Base-by-base conservation (phyloP, 2,888 invertebrate genomes). In the Galeruca laticollis region DNA sequence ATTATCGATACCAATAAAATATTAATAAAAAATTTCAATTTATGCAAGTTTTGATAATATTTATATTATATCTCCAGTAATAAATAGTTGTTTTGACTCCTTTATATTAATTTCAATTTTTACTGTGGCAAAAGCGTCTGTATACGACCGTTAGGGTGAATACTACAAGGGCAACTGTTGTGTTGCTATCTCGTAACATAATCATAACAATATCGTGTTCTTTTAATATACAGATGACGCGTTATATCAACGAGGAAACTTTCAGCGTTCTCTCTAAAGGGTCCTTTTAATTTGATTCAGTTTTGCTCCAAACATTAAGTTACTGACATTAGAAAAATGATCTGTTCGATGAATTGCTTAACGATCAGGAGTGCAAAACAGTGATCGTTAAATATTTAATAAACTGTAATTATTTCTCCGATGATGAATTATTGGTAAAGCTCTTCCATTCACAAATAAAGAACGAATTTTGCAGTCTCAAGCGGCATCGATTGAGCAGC, bases 191-290 rank as follows among this genome's bases (percentile, higher is more conserved):
- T 65, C 57, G 64, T 69, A 67, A 72, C 72, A 69, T 72, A 72
- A 72, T 72, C 72, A 67, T 72, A 72, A 72, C 69, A 69, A 72
- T 72, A 72, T 69, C 67, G 64, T 61, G 69, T 72, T 72, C 72
- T 69, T 72, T 72, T 69, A 72, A 69, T 72, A 72, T 63, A 72
- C 72, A 72, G 72, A 72, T 72, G 69, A 66, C 72, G 72, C 69
- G 69, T 63, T 69, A 60, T 72, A 63, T 69, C 61, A 64, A 60
- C 59, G 31, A 67, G 72, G 69, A 66, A 59, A 47, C 15, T 51
- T 52, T n/a, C 35, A 35, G 35, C 52, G 9, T 51, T 47, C 26
- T 6, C 35, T 51, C 18, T 18, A 20, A 47, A 65, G 57, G 65
- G 65, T 47, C 26, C 57, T 49, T 65, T 65, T 65, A 57, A 65